Evolutionary conservation across 2,797 vertebrate species (phyloP).

Genomic region (Balearica regulorum): DNA sequence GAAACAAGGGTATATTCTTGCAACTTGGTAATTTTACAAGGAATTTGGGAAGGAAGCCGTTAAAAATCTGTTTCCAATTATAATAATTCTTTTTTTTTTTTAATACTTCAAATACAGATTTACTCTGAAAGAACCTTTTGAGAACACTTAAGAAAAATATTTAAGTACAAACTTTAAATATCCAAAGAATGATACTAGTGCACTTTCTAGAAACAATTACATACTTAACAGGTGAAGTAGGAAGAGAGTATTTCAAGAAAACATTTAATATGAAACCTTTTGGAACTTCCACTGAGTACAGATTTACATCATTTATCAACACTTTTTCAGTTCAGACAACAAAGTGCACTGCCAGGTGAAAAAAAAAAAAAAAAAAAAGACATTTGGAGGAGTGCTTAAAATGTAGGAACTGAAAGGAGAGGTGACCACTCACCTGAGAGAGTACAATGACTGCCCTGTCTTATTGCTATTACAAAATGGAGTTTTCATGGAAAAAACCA

Average conservation of each 20-base stretch:
- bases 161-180: conserved; percentile 31
- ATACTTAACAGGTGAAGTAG: conserved; percentile 58
- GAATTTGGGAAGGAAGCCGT: conserved; percentile 11
- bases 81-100: not conserved
- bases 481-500: conserved; percentile 33
- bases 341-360: conserved; percentile 44
- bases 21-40: not conserved
- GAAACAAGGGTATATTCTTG: not conserved
- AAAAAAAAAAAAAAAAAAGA: not conserved
- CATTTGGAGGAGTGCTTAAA: conserved; percentile 42
- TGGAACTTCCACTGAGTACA: conserved; percentile 63
- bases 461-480: conserved; percentile 64
- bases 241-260: conserved; percentile 59
- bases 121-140: conserved; percentile 1
- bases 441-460: conserved; percentile 53
- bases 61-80: not conserved
- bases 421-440: conserved; percentile 55
- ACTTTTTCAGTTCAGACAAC: conserved; percentile 53
- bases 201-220: conserved; percentile 36
- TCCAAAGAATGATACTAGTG: conserved; percentile 17
- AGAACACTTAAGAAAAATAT: conserved; percentile 26
- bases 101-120: conserved; percentile 20
- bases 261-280: conserved; percentile 65
- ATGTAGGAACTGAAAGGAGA: not conserved
- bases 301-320: conserved; percentile 58